Conservation (phyloP, 2,113 vertebrate genomes). For the Grammomys surdaster region DNA sequence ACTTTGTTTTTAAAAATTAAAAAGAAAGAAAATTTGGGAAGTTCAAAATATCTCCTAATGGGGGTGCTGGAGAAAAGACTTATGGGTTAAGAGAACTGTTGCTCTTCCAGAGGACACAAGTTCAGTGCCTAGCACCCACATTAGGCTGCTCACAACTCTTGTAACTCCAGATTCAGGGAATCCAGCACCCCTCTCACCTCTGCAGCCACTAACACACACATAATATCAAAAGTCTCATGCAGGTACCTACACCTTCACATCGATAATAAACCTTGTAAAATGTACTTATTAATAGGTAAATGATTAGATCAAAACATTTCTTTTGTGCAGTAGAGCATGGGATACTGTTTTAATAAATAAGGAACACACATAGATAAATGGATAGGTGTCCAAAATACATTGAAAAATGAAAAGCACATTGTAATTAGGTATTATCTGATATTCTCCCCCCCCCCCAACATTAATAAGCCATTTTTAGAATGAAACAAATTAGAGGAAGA, state of each 20-base stretch:
- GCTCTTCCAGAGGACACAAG: neutral
- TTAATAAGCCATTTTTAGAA: slow-evolving; percentile 38
- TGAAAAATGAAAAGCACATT: slow-evolving; percentile 20
- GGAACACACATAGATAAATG: neutral
- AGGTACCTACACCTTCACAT: neutral
- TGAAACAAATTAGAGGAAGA: neutral
- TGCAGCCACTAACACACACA: neutral
- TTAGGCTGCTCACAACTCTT: neutral
- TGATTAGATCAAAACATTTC: neutral
- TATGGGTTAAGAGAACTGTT: neutral
- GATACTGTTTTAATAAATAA: neutral
- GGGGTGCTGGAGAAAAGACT: neutral
- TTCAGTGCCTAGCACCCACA: too few species aligned
- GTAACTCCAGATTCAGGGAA: neutral
- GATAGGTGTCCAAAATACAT: neutral
- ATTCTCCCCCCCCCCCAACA: neutral
- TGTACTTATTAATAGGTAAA: neutral
- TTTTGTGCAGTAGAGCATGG: neutral
- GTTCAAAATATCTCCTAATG: neutral
- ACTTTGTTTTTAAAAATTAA: neutral
- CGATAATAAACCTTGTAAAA: neutral
- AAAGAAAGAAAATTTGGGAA: neutral
- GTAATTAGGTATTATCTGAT: slow-evolving; percentile 23
- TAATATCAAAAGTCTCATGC: too few species aligned
- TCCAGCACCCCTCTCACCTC: neutral